Evolutionary conservation across 2,888 invertebrate species (phyloP), one percentile per base, ranked within the genome.

Genomic region (Caenorhabditis angaria): DNA sequence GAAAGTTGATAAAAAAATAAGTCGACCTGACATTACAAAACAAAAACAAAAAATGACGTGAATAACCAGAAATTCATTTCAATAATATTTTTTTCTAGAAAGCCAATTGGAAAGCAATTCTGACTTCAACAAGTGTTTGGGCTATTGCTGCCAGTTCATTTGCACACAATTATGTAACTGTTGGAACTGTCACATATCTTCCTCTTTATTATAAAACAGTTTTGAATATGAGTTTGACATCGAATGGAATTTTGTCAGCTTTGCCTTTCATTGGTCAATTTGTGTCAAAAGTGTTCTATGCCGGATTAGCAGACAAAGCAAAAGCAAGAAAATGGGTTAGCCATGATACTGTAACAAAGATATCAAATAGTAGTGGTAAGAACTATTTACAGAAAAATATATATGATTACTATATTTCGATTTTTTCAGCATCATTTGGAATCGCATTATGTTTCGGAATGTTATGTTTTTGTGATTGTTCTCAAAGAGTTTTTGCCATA

Each of bases 111-210:
- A 50, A 57, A 8, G 66, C 61, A 18, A 76, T 86, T 14, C 57
- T 82, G n/a, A 58, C 61, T 8, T 85, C 85, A 25, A 78, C 83
- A 8, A 78, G 79, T 12, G 80, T 86, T 5, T 87, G 86, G 86
- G 77, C 86, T 0, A 83, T 84, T 27, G 84, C 82, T 14, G 74
- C 81, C 27, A 79, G 77, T 51, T 82, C 86, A 22, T 86, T 86
- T 67, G 83, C 84, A 22, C 86, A 87, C 57, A 86, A 84, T 59
- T 86, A 83, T 67, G 82, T 86, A 65, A 87, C 84, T 4, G 86
- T 87, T 20, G 86, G 85, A 47, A 85, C 82, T 12, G 79, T 87
- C 53, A 84, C 85, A 8, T 86, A 86, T 53, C 74, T 86, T 18
- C 86, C 86, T 5, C 75, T 83, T 55, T 86, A 86, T 75, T 86